Percentiles rank a stretch among this genome's conserved stretches.
Conservation (phyloP, 2,888 invertebrate species). For the Lasius platythorax region DNA sequence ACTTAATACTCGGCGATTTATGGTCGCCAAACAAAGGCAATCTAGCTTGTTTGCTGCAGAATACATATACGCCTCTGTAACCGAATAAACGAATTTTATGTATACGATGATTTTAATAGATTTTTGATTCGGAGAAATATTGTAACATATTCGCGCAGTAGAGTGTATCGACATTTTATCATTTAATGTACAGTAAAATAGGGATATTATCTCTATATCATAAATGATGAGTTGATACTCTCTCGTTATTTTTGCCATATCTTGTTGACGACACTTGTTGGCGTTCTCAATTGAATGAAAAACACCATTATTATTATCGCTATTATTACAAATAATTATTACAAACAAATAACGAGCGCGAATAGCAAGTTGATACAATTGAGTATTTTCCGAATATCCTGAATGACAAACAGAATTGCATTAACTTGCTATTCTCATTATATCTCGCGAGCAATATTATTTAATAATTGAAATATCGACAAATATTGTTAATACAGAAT, state of each 20-base stretch:
- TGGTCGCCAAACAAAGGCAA: not conserved
- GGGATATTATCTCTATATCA: not conserved
- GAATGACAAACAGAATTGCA: conserved; percentile 33
- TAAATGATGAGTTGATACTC: not conserved
- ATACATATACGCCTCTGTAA: not conserved
- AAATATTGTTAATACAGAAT: conserved; percentile 41
- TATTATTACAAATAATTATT: conserved; percentile 12
- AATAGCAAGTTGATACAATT: conserved; percentile 23
- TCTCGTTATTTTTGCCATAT: conserved; percentile 21
- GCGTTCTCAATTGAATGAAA: conserved; percentile 19
- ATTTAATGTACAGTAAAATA: not conserved
- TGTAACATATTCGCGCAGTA: not conserved
- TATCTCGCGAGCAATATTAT: conserved; percentile 29
- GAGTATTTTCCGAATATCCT: conserved; percentile 34
- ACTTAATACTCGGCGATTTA: not conserved
- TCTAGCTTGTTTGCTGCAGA: not conserved
- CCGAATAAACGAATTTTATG: not conserved
- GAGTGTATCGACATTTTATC: not conserved
- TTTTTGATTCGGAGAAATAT: not conserved
- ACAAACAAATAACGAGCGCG: conserved; percentile 23
- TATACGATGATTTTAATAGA: conserved; percentile 8
- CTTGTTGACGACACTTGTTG: conserved; percentile 23
- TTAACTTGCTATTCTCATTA: conserved; percentile 39
- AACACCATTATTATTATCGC: conserved; percentile 33
- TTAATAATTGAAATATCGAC: conserved; percentile 45